Base-by-base conservation (phyloP, 1,140 invertebrate genomes). In the Oncopodura yosiiana region DNA sequence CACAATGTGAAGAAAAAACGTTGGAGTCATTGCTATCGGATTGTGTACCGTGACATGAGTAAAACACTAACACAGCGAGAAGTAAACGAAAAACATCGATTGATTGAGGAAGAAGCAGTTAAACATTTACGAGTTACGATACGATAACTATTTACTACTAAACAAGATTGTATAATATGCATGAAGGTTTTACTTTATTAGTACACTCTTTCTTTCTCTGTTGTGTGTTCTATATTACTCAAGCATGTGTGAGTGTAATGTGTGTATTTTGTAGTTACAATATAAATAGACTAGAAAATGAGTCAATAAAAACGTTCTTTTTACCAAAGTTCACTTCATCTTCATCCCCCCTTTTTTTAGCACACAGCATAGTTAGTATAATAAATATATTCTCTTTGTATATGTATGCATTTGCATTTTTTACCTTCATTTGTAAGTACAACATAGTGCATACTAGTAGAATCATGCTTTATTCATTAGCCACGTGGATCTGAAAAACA, bases 21-120 rank as follows among this genome's bases (percentile, higher is more conserved):
- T 65, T 77, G 69, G 1, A 96, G 92, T 60, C 83, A 95, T 49
- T 93, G 88, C 68, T 99, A 94, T 69, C 79, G 86, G 62, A 93
- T 99, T 61, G 74, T 86, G 1, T 99, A 99, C 68, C 78, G 95
- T 55, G 88, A 95, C 69, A 84, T 95, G 81, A 87, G 95, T 65
- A 79, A 81, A 55, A 88, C 86, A 2, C 71, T 99, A 11, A 87
- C 80, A 0, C 84, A 95, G 68, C 73, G 74, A 1, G 92, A 99
- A 77, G 92, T 94, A 0, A 93, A 89, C 72, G 58, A 73, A 41
- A 69, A 98, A 19, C 94, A 98, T 70, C 74, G 80, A 62, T 67
- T 79, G 65, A 94, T 99, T 61, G 81, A 77, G 66, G 66, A 77
- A 32, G 71, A 71, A 36, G 79, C 77, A 41, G 65, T 63, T 4